These are phyloP conservation scores for Sylvia borin DNA, from an alignment of 2,797 vertebrate genomes.

Conservation along the genomic window DNA sequence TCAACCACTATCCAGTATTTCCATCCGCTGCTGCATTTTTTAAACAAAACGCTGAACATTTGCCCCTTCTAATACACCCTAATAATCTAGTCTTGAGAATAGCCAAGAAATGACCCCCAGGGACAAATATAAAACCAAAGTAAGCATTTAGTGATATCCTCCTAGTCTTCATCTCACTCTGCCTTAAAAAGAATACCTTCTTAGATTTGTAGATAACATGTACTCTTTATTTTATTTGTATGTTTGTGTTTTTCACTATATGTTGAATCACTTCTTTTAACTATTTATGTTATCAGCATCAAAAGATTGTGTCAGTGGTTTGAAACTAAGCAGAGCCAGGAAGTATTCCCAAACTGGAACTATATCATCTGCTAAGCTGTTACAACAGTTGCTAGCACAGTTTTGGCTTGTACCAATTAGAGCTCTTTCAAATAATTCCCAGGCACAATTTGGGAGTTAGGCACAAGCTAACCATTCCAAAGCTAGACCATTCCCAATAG, in stretches of 20 bases:
- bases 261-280: background rate
- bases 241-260: background rate
- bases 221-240: background rate
- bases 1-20: background rate
- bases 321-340: background rate
- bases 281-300: background rate
- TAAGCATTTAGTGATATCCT: background rate
- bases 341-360: background rate
- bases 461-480: background rate
- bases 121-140: background rate
- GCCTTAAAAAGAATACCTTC: background rate
- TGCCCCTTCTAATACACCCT: background rate
- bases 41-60: background rate
- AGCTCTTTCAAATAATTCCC: background rate
- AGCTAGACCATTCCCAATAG: background rate
- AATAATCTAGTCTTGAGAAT: background rate
- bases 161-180: background rate
- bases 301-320: background rate
- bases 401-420: background rate
- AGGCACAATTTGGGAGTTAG: background rate
- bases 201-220: background rate
- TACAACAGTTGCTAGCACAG: background rate
- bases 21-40: background rate
- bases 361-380: background rate
- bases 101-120: background rate